These are phyloP conservation scores for Phasia obesa DNA, from an alignment of 2,888 invertebrate genomes.

Conservation along the genomic window DNA sequence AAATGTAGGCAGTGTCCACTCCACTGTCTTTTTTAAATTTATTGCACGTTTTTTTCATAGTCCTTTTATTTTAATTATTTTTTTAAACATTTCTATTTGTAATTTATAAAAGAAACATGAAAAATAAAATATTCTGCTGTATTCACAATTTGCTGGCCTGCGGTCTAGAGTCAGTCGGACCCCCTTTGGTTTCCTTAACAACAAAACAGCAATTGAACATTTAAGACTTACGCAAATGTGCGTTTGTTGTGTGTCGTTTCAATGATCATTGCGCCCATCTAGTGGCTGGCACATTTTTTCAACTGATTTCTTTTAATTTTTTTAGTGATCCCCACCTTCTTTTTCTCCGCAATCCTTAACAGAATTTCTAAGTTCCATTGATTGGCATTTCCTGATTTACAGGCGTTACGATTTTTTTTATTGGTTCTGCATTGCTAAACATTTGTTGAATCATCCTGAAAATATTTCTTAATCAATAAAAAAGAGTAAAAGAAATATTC, in stretches of 20 bases:
- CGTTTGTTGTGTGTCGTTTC: conserved; percentile 26
- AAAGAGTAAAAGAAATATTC: background rate
- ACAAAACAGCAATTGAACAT: background rate
- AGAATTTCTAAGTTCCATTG: conserved; percentile 61
- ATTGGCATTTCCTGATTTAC: conserved; percentile 71
- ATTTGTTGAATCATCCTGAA: conserved; percentile 63
- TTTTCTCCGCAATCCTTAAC: background rate
- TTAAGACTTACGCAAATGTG: conserved; percentile 12
- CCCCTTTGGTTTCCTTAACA: conserved; percentile 21
- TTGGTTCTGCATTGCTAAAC: conserved; percentile 35
- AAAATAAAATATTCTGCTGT: background rate
- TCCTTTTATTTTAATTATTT: conserved; percentile 21
- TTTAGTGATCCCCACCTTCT: background rate
- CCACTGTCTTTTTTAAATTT: background rate
- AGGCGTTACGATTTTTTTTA: conserved; percentile 40
- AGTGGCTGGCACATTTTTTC: conserved; percentile 20
- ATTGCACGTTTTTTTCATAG: conserved; percentile 11
- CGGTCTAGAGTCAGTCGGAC: conserved; percentile 6
- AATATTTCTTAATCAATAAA: conserved; percentile 51
- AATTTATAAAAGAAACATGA: too few species aligned
- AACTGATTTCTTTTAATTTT: conserved; percentile 8
- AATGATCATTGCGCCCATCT: conserved; percentile 36
- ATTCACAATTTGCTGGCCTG: conserved; percentile 46
- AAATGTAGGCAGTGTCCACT: background rate
- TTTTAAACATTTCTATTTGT: background rate